These are phyloP conservation scores for Anomalospiza imberbis DNA, from an alignment of 2,797 vertebrate species.

Conservation along the genomic window DNA sequence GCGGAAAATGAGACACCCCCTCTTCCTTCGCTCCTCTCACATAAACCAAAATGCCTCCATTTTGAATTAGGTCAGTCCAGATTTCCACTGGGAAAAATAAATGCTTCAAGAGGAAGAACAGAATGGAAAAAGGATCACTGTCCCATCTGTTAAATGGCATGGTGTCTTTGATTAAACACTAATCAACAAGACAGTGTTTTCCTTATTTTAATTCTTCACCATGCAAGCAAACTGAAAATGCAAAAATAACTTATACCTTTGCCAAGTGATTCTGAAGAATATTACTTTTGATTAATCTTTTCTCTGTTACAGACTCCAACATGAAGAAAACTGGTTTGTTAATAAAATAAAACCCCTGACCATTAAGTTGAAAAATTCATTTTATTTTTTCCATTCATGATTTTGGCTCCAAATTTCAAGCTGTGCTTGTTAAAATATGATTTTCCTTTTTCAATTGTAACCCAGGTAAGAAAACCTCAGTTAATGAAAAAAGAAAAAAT, in stretches of 20 bases:
- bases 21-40: background rate
- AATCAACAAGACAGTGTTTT: background rate
- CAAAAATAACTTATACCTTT: background rate
- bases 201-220: background rate
- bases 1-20: fast-evolving
- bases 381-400: background rate
- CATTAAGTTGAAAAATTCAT: background rate
- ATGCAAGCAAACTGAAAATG: background rate
- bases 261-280: background rate
- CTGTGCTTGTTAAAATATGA: background rate
- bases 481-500: background rate
- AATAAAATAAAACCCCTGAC: background rate
- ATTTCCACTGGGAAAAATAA: background rate
- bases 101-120: background rate
- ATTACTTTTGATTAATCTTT: background rate
- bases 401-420: background rate
- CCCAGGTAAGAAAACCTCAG: background rate
- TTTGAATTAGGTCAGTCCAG: background rate
- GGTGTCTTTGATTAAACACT: background rate
- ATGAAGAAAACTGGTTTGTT: background rate
- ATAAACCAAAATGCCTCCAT: background rate
- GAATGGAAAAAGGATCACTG: background rate
- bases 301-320: background rate
- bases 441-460: background rate
- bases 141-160: background rate